phyloP scores from a whole-genome alignment of 2,797 vertebrate species.

The Protonibea diacanthus region DNA sequence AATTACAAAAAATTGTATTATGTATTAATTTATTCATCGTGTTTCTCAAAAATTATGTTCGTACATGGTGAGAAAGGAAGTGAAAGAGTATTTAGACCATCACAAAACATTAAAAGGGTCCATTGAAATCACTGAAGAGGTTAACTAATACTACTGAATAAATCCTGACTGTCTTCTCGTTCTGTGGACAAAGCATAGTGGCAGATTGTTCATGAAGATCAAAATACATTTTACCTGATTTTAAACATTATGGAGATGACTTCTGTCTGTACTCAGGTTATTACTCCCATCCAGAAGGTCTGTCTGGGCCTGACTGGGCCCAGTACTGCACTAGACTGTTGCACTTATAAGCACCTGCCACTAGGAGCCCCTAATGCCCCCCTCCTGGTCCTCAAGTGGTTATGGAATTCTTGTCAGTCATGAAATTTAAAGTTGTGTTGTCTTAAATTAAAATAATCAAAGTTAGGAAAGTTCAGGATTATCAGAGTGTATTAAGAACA shows the following conservation, averaged over 20 bases:
- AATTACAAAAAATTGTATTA: too few relatives aligned
- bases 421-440: not conserved
- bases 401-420: conserved; percentile 17
- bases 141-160: not conserved
- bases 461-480: not conserved
- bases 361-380: conserved; percentile 7
- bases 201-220: not conserved
- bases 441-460: too few relatives aligned
- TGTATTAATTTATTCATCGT: too few relatives aligned
- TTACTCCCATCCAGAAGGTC: not conserved
- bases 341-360: conserved; percentile 2
- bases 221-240: not conserved
- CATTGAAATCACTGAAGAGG: not conserved
- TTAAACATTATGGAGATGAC: not conserved
- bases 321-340: not conserved
- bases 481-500: not conserved
- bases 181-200: not conserved
- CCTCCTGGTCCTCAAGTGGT: not conserved
- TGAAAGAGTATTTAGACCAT: not conserved
- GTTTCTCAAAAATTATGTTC: not conserved
- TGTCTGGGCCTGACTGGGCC: not conserved
- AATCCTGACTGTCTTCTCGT: not conserved
- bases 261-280: not conserved
- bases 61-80: too few relatives aligned
- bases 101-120: not conserved